A percentile compares a stretch with the other conserved stretches of the same genome.
Conservation (phyloP, 2,113 vertebrate genomes). For the Choloepus hoffmanni region DNA sequence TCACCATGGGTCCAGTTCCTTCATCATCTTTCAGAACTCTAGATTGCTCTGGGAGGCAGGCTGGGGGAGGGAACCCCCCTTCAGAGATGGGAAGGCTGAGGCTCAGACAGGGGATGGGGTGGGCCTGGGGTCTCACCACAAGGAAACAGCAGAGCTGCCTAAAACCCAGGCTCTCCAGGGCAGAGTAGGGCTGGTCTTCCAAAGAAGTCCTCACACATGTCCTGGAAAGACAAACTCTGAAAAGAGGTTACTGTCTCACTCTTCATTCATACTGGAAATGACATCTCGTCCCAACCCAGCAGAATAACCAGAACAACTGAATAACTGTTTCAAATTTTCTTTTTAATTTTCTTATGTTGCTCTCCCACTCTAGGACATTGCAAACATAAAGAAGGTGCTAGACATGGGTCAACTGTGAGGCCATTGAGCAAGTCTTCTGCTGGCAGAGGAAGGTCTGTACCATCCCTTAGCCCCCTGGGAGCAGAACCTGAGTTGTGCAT, state of each 20-base stretch:
- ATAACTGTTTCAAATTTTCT: background rate
- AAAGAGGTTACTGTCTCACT: background rate
- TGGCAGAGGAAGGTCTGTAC: background rate
- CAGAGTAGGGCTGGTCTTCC: background rate
- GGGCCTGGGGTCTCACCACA: background rate
- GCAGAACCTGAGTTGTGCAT: background rate
- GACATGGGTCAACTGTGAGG: background rate
- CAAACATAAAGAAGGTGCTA: background rate
- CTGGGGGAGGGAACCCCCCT: background rate
- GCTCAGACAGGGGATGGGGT: background rate
- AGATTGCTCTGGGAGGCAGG: background rate
- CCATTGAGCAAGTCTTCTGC: background rate
- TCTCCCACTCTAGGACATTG: background rate
- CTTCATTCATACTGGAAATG: background rate
- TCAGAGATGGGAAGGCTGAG: background rate
- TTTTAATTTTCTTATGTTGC: background rate
- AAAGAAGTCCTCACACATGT: background rate
- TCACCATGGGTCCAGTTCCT: fast-evolving
- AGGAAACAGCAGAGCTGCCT: background rate
- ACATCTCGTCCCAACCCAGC: background rate
- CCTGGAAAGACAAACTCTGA: background rate
- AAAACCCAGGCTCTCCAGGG: background rate
- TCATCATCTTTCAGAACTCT: background rate
- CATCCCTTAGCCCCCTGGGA: background rate
- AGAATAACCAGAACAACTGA: background rate